phyloP scores from a whole-genome alignment of 1,140 invertebrate genomes.

The Papilio glaucus region DNA sequence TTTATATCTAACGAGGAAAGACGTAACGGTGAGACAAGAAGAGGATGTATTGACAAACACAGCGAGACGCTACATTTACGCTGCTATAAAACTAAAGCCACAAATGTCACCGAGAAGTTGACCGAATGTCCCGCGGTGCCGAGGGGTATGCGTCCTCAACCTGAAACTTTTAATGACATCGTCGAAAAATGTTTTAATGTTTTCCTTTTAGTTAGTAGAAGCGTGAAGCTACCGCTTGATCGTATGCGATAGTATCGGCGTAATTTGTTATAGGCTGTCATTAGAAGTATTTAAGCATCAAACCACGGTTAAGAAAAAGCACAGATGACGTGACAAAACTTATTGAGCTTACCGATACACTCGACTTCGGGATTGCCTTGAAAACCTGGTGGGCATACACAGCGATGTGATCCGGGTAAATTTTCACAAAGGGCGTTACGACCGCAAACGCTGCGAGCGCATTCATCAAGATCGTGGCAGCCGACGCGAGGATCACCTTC shows the following conservation, averaged over 20 bases:
- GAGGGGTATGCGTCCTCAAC: constrained; percentile 31
- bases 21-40: constrained; percentile 44
- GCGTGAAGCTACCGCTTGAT: constrained; percentile 73
- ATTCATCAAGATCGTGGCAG: constrained; percentile 92
- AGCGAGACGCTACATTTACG: constrained; percentile 10
- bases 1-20: constrained; percentile 51
- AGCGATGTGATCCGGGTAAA: constrained; percentile 89
- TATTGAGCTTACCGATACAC: constrained; percentile 91
- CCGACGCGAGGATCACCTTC: constrained; percentile 87
- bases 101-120: constrained; percentile 21
- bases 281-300: constrained; percentile 69
- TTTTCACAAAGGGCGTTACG: constrained; percentile 91
- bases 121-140: constrained; percentile 3
- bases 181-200: constrained; percentile 47
- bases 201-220: constrained; percentile 69
- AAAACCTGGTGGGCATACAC: constrained; percentile 92
- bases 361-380: constrained; percentile 87
- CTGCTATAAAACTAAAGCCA: constrained; percentile 34
- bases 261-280: constrained; percentile 57
- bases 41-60: constrained; percentile 43
- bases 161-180: constrained; percentile 59
- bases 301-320: constrained; percentile 54
- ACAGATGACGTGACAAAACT: not conserved
- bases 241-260: constrained; percentile 63
- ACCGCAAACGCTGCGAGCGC: constrained; percentile 89